Base-by-base conservation (phyloP, 2,113 vertebrate species). In the Tinamus guttatus region DNA sequence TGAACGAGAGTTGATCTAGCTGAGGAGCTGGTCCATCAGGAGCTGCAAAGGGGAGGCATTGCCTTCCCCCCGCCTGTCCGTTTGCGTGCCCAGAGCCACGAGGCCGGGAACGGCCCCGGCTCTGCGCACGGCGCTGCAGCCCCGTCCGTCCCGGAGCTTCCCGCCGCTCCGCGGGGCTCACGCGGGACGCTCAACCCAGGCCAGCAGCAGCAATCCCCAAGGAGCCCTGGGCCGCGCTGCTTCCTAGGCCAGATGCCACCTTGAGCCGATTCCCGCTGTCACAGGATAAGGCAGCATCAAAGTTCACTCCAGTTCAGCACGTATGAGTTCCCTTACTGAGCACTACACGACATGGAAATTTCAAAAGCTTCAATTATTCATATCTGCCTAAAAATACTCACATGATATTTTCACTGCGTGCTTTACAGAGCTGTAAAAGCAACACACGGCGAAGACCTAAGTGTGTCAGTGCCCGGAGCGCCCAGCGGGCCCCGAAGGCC, bases 291-390 rank as follows among this genome's bases (percentile, higher is more conserved):
- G 32, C 25, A 11, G 7, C 1, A 36, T 4, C 25, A 1, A 19
- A 16, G 32, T 60, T 18, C 4, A 18, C 45, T 22, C 3, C 12
- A 19, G 16, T 20, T 24, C 4, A 10, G 68, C 4, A 8, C 56
- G n/a, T 3, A 17, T 0, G 7, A 36, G 9, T 0, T 13, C 27
- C 0, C 49, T 27, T 1, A 11, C 54, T 18, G 52, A 32, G 36
- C 6, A 2, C 58, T 4, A 22, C 20, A 9, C 18, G 17, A 18
- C n/a, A 25, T 0, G 0, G 15, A 19, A 4, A 20, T 25, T 7
- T 40, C 49, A 20, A 41, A 11, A 5, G 13, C 8, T 8, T 13
- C 62, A 36, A 47, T 54, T 30, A 56, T 20, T 56, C 28, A 56
- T 7, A 15, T 0, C 40, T 41, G 10, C 13, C 89, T 36, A 7